These are phyloP conservation scores for Brenthis ino DNA, from an alignment of 2,888 invertebrate species.

Conservation along the genomic window DNA sequence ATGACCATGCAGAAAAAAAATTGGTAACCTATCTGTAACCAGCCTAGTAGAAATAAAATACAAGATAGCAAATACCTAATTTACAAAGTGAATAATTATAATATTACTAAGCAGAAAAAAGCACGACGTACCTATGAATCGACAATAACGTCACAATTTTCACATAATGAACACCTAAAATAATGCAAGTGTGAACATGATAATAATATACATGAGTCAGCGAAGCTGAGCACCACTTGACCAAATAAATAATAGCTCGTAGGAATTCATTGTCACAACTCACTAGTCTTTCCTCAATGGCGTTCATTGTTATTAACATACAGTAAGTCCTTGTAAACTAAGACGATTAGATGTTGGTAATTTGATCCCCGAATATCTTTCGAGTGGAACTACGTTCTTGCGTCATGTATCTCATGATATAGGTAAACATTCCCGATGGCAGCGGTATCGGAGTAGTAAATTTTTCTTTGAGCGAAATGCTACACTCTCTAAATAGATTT, in stretches of 20 bases:
- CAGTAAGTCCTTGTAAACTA: background rate
- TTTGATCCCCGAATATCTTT: conserved; percentile 6
- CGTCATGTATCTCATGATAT: conserved; percentile 7
- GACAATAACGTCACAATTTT: conserved; percentile 1
- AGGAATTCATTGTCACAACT: conserved; percentile 63
- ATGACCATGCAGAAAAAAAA: background rate
- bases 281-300: conserved; percentile 64
- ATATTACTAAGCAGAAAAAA: background rate
- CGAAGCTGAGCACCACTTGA: conserved; percentile 63
- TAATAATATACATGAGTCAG: conserved; percentile 78
- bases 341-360: conserved; percentile 19
- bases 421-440: conserved; percentile 3
- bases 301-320: conserved; percentile 48
- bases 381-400: conserved; percentile 4
- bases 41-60: too few species aligned
- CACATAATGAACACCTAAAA: conserved; percentile 1
- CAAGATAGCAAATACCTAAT: too few species aligned
- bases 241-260: conserved; percentile 76
- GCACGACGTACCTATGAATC: background rate
- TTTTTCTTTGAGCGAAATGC: conserved; percentile 39
- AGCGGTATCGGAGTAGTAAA: conserved; percentile 22
- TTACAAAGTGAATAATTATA: too few species aligned
- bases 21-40: too few species aligned
- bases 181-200: conserved; percentile 64
- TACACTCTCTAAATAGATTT: conserved; percentile 47